These are phyloP conservation scores for Antidorcas marsupialis DNA, from an alignment of 2,113 vertebrate species.

Conservation along the genomic window DNA sequence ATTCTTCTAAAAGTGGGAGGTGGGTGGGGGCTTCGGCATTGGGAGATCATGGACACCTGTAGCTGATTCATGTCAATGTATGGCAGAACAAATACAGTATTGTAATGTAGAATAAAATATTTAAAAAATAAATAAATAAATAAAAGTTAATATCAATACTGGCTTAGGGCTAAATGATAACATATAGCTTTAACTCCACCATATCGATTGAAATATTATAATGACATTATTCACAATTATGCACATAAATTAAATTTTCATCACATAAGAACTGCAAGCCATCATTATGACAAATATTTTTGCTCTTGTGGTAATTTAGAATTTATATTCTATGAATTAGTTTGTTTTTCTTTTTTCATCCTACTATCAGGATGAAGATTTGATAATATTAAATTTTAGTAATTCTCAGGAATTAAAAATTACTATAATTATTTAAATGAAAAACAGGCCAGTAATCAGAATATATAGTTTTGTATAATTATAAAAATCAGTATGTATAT, in stretches of 20 bases:
- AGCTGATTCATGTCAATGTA: no score
- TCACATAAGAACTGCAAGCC: background rate
- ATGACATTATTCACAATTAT: background rate
- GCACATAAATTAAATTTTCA: background rate
- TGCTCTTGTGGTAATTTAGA: background rate
- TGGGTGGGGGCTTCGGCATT: no score
- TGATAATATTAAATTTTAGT: background rate
- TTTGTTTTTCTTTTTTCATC: background rate
- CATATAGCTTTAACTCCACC: background rate
- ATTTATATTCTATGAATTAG: background rate
- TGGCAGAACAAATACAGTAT: no score
- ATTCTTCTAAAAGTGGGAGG: background rate
- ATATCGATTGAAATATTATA: background rate
- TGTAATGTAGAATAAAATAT: no score
- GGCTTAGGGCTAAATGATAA: background rate
- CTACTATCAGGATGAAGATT: background rate
- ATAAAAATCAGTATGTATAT: background rate
- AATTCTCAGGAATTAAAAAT: background rate
- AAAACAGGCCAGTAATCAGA: background rate
- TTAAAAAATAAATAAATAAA: no score
- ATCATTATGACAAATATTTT: background rate
- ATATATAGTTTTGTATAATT: background rate
- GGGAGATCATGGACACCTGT: no score
- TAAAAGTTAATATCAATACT: background rate
- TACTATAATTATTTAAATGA: background rate